These are phyloP conservation scores for Lithophane ornitopus DNA, from an alignment of 2,888 invertebrate species.

Conservation along the genomic window DNA sequence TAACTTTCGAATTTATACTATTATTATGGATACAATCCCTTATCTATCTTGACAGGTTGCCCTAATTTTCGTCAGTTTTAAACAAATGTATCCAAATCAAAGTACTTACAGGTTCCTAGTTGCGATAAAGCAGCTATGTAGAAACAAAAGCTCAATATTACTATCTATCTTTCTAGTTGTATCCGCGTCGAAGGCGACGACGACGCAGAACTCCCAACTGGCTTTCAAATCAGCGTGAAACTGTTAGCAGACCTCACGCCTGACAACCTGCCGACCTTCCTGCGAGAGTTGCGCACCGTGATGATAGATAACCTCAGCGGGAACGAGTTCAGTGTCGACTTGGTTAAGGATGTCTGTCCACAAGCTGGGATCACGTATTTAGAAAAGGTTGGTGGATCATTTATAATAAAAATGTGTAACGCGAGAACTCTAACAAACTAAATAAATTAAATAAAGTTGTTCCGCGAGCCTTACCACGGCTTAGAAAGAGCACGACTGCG, in stretches of 20 bases:
- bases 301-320: slow-evolving; percentile 64
- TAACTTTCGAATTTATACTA: too few species aligned
- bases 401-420: too few species aligned
- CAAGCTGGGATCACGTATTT: slow-evolving; percentile 88
- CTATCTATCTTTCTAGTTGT: slow-evolving; percentile 80
- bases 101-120: background rate
- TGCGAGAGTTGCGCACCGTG: slow-evolving; percentile 80
- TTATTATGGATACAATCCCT: too few species aligned
- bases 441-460: too few species aligned
- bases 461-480: too few species aligned
- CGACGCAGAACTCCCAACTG: slow-evolving; percentile 77
- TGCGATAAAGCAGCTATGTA: too few species aligned
- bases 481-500: too few species aligned
- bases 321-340: slow-evolving; percentile 78
- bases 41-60: too few species aligned
- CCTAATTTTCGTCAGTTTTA: background rate
- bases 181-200: slow-evolving; percentile 86
- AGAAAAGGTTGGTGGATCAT: slow-evolving; percentile 86
- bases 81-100: background rate
- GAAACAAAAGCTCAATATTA: too few species aligned
- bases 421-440: too few species aligned
- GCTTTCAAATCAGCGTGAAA: slow-evolving; percentile 89
- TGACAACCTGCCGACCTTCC: slow-evolving; percentile 77
- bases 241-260: slow-evolving; percentile 82
- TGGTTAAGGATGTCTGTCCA: slow-evolving; percentile 86